These are phyloP conservation scores for Aphodius granarius DNA, from an alignment of 2,888 invertebrate genomes.

Conservation along the genomic window DNA sequence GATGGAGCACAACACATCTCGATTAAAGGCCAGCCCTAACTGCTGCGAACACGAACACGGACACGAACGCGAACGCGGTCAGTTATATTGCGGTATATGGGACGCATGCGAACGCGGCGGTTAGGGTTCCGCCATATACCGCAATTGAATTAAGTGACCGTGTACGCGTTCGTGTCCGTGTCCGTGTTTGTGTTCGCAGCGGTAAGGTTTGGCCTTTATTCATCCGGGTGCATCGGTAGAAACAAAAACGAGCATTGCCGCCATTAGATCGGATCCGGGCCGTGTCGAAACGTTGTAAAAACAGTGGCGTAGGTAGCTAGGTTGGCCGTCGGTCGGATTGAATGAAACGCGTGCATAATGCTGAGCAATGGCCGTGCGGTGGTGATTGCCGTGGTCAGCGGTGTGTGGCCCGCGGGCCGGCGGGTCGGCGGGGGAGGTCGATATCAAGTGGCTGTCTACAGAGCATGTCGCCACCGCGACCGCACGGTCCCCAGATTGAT, in stretches of 20 bases:
- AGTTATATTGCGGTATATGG: no score
- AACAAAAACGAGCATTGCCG: not conserved
- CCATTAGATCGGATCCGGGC: not conserved
- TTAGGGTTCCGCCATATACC: no score
- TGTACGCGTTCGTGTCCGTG: no score
- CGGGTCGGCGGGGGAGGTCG: slow-evolving; percentile 43
- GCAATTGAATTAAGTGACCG: no score
- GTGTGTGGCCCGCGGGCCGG: slow-evolving; percentile 38
- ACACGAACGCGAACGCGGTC: no score
- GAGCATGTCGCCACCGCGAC: slow-evolving; percentile 56
- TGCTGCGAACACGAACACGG: no score
- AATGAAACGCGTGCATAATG: slow-evolving; percentile 43
- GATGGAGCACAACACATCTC: no score
- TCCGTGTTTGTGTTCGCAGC: no score
- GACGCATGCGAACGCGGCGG: no score
- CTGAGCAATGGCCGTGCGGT: slow-evolving; percentile 47
- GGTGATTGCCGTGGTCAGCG: slow-evolving; percentile 44
- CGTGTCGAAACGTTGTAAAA: slow-evolving; percentile 5
- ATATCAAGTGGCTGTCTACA: slow-evolving; percentile 56
- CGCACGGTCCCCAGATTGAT: slow-evolving; percentile 54
- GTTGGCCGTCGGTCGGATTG: slow-evolving; percentile 34
- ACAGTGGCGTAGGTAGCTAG: not conserved
- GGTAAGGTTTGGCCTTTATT: no score
- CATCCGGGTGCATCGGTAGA: no score
- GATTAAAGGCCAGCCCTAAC: no score